Conservation (phyloP, 2,113 vertebrate species). For the Nesoenas mayeri region DNA sequence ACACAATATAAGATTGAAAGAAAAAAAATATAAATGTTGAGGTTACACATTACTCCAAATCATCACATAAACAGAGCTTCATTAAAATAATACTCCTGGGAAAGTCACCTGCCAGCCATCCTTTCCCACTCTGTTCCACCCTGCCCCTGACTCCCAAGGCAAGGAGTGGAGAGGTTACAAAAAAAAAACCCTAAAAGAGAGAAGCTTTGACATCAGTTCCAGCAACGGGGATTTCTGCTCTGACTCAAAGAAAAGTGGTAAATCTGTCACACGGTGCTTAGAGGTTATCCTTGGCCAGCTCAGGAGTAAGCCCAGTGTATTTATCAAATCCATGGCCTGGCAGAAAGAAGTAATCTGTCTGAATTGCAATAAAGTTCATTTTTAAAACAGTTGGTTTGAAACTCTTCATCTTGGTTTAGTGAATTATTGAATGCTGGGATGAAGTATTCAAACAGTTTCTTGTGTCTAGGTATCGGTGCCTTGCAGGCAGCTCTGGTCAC, state of each 20-base stretch:
- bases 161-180: neutral
- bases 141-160: neutral
- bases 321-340: slow-evolving; percentile 8
- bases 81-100: neutral
- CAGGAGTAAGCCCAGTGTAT: slow-evolving; percentile 34
- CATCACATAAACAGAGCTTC: neutral
- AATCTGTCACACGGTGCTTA: slow-evolving; percentile 48
- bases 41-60: neutral
- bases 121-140: neutral
- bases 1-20: neutral
- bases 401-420: neutral
- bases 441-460: neutral
- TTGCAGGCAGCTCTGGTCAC: neutral
- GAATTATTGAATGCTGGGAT: slow-evolving; percentile 6
- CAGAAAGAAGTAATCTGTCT: neutral
- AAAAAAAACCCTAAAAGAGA: neutral
- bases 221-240: slow-evolving; percentile 32
- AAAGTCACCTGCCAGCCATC: neutral
- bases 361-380: slow-evolving; percentile 18
- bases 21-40: neutral
- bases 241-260: slow-evolving; percentile 33
- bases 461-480: neutral
- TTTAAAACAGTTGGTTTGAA: neutral
- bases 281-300: slow-evolving; percentile 37
- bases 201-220: slow-evolving; percentile 5